Conservation (phyloP, 2,113 vertebrate species). For the Columba janthina region DNA sequence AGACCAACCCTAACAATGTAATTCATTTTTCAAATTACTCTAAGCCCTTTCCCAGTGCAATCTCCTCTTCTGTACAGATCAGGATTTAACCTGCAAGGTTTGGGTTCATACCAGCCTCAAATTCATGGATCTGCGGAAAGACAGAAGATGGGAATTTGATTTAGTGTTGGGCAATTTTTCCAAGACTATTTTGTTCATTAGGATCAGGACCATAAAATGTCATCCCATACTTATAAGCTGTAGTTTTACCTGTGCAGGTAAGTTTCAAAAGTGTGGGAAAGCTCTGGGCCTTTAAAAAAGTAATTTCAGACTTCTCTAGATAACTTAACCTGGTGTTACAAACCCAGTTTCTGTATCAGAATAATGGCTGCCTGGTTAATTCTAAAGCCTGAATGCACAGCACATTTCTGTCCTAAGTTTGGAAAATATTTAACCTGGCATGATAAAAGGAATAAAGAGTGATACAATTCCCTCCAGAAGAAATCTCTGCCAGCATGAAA, state of each 20-base stretch:
- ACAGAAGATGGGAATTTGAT: background rate
- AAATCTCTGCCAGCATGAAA: background rate
- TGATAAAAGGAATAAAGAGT: background rate
- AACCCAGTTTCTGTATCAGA: background rate
- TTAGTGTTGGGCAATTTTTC: background rate
- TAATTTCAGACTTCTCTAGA: background rate
- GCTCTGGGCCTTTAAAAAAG: background rate
- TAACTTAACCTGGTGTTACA: background rate
- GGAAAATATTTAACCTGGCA: background rate
- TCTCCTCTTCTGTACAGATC: background rate
- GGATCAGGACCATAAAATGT: background rate
- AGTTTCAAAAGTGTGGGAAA: background rate
- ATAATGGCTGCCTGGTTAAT: background rate
- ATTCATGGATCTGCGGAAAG: background rate
- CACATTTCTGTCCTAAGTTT: background rate
- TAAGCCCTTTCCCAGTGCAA: background rate
- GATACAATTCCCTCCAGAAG: background rate
- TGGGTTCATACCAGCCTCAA: background rate
- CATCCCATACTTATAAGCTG: background rate
- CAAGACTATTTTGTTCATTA: background rate
- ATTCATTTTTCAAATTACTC: background rate
- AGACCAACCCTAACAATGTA: constrained; percentile 83
- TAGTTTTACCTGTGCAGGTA: background rate
- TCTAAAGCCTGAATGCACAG: background rate
- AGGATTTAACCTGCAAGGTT: background rate